phyloP scores from a whole-genome alignment of 2,113 vertebrate species.

The Pandion haliaetus region DNA sequence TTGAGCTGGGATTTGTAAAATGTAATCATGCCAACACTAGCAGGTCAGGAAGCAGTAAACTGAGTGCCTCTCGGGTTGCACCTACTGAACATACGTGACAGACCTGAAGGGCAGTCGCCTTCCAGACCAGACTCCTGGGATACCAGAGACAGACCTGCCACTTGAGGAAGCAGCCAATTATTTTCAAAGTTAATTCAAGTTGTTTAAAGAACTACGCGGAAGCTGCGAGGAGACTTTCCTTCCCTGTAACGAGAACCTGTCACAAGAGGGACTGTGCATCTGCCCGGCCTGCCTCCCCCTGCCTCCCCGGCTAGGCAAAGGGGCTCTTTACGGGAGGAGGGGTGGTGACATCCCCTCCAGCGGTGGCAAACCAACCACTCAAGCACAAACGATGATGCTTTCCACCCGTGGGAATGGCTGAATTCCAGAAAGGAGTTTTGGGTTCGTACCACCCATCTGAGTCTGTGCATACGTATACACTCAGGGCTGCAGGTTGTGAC shows the following conservation, averaged over 20 bases:
- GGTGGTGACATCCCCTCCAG: background rate
- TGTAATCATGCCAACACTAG: background rate
- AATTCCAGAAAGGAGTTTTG: background rate
- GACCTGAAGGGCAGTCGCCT: background rate
- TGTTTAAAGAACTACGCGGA: background rate
- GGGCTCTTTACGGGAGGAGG: background rate
- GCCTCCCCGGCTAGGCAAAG: background rate
- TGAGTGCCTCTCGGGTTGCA: background rate
- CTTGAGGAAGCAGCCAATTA: background rate
- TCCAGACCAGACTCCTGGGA: background rate
- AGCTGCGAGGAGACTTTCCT: background rate
- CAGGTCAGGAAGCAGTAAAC: background rate
- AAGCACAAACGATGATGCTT: background rate
- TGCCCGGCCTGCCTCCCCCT: accelerated
- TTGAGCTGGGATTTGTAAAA: background rate
- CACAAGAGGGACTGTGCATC: background rate
- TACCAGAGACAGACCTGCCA: background rate
- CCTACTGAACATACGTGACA: background rate
- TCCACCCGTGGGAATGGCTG: background rate
- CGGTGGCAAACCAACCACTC: background rate
- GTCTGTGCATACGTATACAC: background rate
- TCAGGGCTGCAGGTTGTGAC: background rate
- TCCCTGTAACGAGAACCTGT: accelerated
- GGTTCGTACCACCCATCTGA: background rate
- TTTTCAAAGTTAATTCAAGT: background rate